Evolutionary conservation across 2,113 vertebrate species (phyloP), one percentile per base, ranked within the genome.

Genomic region (Laticauda colubrina): DNA sequence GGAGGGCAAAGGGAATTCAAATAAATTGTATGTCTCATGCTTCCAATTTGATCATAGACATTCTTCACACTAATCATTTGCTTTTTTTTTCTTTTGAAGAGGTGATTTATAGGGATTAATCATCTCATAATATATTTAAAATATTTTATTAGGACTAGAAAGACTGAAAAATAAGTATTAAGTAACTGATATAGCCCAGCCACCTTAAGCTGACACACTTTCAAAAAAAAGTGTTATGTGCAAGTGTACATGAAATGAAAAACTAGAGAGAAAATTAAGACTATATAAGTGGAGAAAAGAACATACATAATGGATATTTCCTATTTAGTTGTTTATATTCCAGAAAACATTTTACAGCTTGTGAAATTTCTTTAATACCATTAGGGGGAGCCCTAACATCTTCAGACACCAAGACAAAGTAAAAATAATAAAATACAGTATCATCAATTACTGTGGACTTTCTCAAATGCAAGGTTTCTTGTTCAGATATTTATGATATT

Each of bases 311-410:
- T 20, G 2, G 48, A 7, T 5, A 53, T 29, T 53, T 53, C 29
- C 45, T 53, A 4, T 61, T 59, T 29, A 6, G 23, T 53, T 87
- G 45, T 87, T 45, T 87, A 29, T 20, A 9, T 53, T 87, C 85
- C 85, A 87, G 18, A 12, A 9, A 90, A 34, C 12, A 2, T 87
- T 26, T 21, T 54, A 9, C 34, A 51, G 24, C 20, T 29, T 87
- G 69, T 39, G 26, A 64, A 14, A n/a, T 48, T 0, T 0, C 48
- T 51, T 39, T 39, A 11, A 10, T 0, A 0, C 29, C 90, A 91
- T 14, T 45, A 87, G 92, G 51, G 57, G 90, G n/a, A 93, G 91
- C 56, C 90, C 53, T 1, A 2, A 51, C 54, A 81, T 92, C 89
- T 59, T 59, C 20, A 48, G 23, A 48, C 20, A 21, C 24, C 18